These are phyloP conservation scores for Tragelaphus buxtoni DNA, from an alignment of 2,113 vertebrate species.

Conservation along the genomic window DNA sequence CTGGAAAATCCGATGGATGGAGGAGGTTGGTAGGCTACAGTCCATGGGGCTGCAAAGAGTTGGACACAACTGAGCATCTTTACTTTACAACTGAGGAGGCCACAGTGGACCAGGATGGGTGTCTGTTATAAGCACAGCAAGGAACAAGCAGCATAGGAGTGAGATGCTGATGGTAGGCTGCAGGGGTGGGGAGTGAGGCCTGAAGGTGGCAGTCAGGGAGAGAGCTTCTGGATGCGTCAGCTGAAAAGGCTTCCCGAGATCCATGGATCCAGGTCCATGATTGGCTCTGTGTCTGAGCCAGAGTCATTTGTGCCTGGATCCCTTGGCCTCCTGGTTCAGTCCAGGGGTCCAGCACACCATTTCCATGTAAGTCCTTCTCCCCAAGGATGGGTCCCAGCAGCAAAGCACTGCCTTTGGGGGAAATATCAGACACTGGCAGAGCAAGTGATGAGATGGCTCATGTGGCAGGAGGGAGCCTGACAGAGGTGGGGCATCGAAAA, in stretches of 20 bases:
- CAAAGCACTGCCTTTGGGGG: neutral
- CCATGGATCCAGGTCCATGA: neutral
- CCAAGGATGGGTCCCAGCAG: too few relatives aligned
- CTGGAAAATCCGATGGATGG: neutral
- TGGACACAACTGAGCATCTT: neutral
- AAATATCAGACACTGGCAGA: accelerated
- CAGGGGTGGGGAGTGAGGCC: too few relatives aligned
- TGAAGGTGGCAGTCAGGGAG: too few relatives aligned
- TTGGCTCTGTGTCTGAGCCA: neutral
- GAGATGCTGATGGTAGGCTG: too few relatives aligned
- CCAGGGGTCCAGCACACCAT: accelerated
- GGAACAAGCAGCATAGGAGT: accelerated
- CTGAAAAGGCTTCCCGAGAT: neutral
- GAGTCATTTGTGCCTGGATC: neutral
- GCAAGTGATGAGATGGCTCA: neutral
- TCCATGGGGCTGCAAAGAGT: neutral
- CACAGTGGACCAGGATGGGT: neutral
- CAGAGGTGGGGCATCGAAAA: too few relatives aligned
- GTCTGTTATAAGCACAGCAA: neutral
- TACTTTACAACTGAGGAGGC: neutral
- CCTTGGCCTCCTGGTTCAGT: accelerated
- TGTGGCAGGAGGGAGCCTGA: neutral
- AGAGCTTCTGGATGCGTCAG: neutral
- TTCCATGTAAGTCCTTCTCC: neutral
- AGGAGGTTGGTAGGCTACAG: neutral